Evolutionary conservation across 2,888 invertebrate species (phyloP).

Genomic region (Aleiodes testaceus): DNA sequence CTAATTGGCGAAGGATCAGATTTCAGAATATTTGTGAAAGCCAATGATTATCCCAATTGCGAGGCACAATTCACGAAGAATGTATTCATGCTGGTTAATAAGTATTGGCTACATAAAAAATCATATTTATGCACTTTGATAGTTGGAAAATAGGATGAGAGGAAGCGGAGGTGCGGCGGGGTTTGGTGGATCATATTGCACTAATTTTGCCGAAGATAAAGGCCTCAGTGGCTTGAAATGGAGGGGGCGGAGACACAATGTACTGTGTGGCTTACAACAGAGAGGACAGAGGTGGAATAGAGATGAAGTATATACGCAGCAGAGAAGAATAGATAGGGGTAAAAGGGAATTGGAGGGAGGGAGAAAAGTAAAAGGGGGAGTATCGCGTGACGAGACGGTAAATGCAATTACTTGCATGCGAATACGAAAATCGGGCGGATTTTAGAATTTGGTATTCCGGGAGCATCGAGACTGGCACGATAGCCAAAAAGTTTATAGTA

Average conservation of each 20-base stretch:
- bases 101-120: background rate
- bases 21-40: no score
- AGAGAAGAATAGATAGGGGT: constrained; percentile 5
- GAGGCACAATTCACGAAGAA: no score
- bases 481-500: constrained; percentile 12
- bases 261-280: constrained; percentile 9
- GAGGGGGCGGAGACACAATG: background rate
- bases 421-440: constrained; percentile 43
- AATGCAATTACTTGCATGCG: constrained; percentile 54
- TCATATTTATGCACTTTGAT: background rate
- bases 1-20: no score
- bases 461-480: constrained; percentile 38
- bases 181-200: constrained; percentile 30
- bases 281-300: constrained; percentile 19
- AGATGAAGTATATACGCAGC: constrained; percentile 22
- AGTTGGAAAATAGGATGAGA: background rate
- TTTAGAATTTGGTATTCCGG: constrained; percentile 42
- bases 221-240: background rate
- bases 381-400: constrained; percentile 52
- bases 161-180: background rate
- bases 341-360: background rate
- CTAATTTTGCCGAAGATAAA: constrained; percentile 19
- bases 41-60: no score
- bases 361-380: constrained; percentile 10
- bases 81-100: no score